phyloP scores from a whole-genome alignment of 1,140 invertebrate genomes.

The Armadillidium nasatum region DNA sequence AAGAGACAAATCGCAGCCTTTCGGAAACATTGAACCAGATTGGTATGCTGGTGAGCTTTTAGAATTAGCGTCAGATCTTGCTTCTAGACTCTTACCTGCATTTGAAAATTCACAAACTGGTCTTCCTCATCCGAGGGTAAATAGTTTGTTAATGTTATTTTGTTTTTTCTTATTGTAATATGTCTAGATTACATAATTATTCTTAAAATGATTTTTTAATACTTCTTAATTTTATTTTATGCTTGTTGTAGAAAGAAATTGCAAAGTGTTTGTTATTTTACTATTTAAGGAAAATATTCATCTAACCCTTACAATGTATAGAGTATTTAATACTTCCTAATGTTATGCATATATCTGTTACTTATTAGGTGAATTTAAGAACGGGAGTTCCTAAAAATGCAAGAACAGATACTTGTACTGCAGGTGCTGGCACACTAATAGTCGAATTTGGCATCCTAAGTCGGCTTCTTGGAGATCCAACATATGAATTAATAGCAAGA shows the following conservation, averaged over 20 bases:
- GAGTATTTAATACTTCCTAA: too few relatives aligned
- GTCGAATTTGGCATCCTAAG: slow-evolving; percentile 64
- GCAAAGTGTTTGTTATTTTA: too few relatives aligned
- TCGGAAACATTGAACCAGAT: slow-evolving; percentile 57
- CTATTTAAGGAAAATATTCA: too few relatives aligned
- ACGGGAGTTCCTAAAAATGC: slow-evolving; percentile 56
- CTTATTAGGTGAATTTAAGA: slow-evolving; percentile 52
- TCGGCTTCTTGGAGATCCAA: slow-evolving; percentile 58
- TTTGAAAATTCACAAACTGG: slow-evolving; percentile 59
- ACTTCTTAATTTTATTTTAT: too few relatives aligned
- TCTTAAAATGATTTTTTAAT: too few relatives aligned
- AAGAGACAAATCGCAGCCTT: slow-evolving; percentile 56
- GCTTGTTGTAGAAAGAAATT: too few relatives aligned
- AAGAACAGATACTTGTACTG: slow-evolving; percentile 62
- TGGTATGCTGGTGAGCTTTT: slow-evolving; percentile 61
- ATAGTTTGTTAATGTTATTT: too few relatives aligned
- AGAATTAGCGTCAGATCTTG: slow-evolving; percentile 60
- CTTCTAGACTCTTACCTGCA: slow-evolving; percentile 58
- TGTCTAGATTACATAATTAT: too few relatives aligned
- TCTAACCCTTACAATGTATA: too few relatives aligned
- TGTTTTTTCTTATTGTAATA: too few relatives aligned
- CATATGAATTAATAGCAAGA: slow-evolving; percentile 60
- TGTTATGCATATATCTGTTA: too few relatives aligned
- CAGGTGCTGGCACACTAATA: slow-evolving; percentile 61
- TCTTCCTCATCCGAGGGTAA: slow-evolving; percentile 61